Conservation (phyloP, 2,888 invertebrate species). For the Parnassius mnemosyne region DNA sequence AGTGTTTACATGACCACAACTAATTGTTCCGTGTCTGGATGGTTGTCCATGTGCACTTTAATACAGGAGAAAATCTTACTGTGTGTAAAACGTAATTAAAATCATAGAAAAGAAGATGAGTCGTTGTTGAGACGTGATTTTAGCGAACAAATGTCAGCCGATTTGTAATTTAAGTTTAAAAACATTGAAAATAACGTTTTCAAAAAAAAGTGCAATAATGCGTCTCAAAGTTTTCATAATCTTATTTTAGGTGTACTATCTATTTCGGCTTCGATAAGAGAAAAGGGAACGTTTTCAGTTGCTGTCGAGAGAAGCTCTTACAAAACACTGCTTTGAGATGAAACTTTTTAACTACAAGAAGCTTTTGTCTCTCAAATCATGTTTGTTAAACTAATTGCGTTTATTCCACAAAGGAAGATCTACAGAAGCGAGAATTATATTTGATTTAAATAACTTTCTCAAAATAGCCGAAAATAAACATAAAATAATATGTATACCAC, state of each 20-base stretch:
- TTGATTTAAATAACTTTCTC: background rate
- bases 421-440: background rate
- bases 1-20: no score
- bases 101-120: no score
- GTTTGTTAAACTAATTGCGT: background rate
- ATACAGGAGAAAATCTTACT: no score
- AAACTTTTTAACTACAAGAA: conserved; percentile 1
- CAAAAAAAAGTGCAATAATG: no score
- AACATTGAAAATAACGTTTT: no score
- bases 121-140: no score
- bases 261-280: background rate
- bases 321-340: background rate
- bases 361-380: conserved; percentile 1
- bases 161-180: no score
- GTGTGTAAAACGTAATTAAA: no score
- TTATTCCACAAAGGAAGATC: background rate
- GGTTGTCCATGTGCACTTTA: no score
- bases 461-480: background rate
- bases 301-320: background rate
- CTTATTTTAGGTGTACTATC: background rate
- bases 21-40: no score
- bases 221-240: no score
- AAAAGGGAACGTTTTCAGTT: background rate
- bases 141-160: no score
- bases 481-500: background rate